phyloP scores from a whole-genome alignment of 2,888 invertebrate species.

The Lydus trimaculatus region DNA sequence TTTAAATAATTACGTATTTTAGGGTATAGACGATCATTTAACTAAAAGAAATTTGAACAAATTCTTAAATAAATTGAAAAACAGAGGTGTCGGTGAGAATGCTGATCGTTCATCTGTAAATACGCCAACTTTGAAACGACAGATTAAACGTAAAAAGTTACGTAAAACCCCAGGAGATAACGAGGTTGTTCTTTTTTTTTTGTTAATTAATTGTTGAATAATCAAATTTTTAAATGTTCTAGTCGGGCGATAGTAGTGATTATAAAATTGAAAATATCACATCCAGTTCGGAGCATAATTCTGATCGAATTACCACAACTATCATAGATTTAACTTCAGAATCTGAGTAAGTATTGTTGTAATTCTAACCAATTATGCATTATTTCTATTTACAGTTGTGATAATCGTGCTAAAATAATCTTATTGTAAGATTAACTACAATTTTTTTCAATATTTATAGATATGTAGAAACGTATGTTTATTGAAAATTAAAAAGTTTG shows the following conservation, averaged over 20 bases:
- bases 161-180: neutral
- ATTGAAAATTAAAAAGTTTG: neutral
- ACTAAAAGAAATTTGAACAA: neutral
- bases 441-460: neutral
- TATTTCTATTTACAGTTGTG: neutral
- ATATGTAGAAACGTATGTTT: no score
- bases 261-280: neutral
- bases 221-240: neutral
- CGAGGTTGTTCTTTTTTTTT: neutral
- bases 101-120: neutral
- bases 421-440: neutral
- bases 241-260: neutral
- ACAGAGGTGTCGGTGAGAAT: neutral
- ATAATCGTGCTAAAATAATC: neutral
- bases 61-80: neutral
- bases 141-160: neutral
- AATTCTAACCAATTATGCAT: neutral
- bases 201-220: neutral
- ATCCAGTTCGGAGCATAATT: neutral
- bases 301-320: neutral
- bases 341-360: neutral
- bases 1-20: neutral
- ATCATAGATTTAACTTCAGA: neutral
- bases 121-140: neutral
- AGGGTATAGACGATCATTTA: neutral